Evolutionary conservation across 2,888 invertebrate species (phyloP), one percentile per base, ranked within the genome.

Genomic region (Micoletzkya japonica): DNA sequence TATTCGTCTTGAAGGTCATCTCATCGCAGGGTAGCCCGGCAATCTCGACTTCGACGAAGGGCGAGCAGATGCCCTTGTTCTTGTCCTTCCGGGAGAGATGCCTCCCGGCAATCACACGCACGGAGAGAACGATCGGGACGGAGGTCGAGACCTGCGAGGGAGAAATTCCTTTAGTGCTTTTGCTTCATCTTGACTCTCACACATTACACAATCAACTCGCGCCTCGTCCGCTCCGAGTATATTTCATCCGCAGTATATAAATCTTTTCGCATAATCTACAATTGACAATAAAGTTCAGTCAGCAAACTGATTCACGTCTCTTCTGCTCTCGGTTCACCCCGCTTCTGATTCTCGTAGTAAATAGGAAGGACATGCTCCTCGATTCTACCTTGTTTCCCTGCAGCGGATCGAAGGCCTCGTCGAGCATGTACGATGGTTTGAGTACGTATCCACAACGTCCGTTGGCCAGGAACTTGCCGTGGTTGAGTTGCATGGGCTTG

Each of bases 371-470:
- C 14, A 44, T 14, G 14, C 49, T n/a, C 49, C 14, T 44, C 64
- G 17, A 52, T 26, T 52, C 72, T 4, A 77, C 72, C 60, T 86
- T 79, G 1, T 81, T 76, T 66, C 85, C 85, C 76, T 93, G 91
- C 78, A 89, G 90, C 0, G 94, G 94, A 86, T 91, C 92, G 85
- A 85, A 88, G 30, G 84, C 79, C 32, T 92, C 91, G 2, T 89
- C 88, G 70, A 91, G 90, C 93, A 96, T 93, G 78, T 92, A 93
- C 2, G 92, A 91, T 0, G 97, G 96, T 85, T 93, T 92, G 70
- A 97, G 87, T 0, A 98, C 88, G 86, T 92, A 98, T 0, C 98
- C 98, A 86, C 94, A 95, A 39, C 90, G 73, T 24, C 94, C 95
- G 85, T 98, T 98, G 85, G 93, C 91, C 36, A 91, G 89, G 86